Evolutionary conservation across 2,113 vertebrate species (phyloP).

Genomic region (Capreolus pygargus): DNA sequence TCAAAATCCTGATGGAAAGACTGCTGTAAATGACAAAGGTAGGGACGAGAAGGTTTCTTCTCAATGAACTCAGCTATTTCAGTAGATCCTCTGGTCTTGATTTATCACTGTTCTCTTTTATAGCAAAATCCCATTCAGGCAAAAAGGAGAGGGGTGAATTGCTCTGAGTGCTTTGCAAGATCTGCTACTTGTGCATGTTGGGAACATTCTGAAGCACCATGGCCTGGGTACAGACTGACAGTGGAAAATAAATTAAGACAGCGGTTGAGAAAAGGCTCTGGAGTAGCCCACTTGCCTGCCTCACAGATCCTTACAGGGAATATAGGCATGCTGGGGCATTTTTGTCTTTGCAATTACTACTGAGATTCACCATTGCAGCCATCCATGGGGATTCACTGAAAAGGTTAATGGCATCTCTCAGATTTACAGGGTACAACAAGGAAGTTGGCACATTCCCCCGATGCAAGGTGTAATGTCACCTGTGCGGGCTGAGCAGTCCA

Average conservation of each 20-base stretch:
- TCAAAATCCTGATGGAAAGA: slow-evolving; percentile 66
- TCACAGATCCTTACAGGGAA: slow-evolving; percentile 57
- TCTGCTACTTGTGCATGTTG: slow-evolving; percentile 64
- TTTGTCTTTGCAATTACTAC: slow-evolving; percentile 73
- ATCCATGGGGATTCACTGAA: slow-evolving; percentile 76
- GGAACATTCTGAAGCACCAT: slow-evolving; percentile 54
- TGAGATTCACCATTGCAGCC: slow-evolving; percentile 56
- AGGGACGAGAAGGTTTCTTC: background rate
- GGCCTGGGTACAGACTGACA: slow-evolving; percentile 58
- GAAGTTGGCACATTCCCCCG: slow-evolving; percentile 69
- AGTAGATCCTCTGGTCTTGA: background rate
- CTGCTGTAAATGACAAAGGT: slow-evolving; percentile 41
- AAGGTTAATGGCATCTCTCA: slow-evolving; percentile 81
- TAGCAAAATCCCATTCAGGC: slow-evolving; percentile 25
- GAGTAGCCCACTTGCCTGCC: slow-evolving; percentile 56
- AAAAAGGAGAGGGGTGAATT: slow-evolving; percentile 44
- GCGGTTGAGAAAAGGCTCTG: slow-evolving; percentile 63
- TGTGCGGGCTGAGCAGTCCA: slow-evolving; percentile 78
- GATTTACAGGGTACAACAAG: slow-evolving; percentile 78
- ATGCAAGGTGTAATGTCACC: slow-evolving; percentile 72
- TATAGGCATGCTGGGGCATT: slow-evolving; percentile 59
- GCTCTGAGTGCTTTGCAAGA: slow-evolving; percentile 53
- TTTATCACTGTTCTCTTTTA: slow-evolving; percentile 39
- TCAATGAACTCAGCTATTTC: background rate
- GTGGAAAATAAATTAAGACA: slow-evolving; percentile 67